Percentiles rank a stretch among this genome's conserved stretches.
These are phyloP conservation scores for Amphibalanus amphitrite DNA, from an alignment of 1,140 invertebrate species.

Conservation along the genomic window DNA sequence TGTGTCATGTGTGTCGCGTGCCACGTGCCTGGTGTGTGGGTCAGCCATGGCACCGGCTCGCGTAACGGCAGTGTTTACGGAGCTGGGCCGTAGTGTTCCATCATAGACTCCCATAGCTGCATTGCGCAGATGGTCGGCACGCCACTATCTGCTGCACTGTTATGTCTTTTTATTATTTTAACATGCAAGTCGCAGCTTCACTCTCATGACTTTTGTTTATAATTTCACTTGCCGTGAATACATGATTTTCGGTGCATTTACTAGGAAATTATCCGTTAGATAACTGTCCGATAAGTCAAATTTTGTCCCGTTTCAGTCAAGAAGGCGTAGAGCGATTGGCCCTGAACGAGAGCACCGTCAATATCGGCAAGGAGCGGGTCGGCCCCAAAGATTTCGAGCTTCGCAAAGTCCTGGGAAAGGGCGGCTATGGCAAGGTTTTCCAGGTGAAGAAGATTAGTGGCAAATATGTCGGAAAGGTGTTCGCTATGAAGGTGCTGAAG, in stretches of 20 bases:
- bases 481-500: constrained; percentile 98
- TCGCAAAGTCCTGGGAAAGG: constrained; percentile 90
- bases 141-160: too few relatives aligned
- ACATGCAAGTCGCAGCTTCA: background rate
- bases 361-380: constrained; percentile 14
- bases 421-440: constrained; percentile 89
- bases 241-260: too few relatives aligned
- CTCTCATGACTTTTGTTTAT: background rate
- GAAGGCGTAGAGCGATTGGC: constrained; percentile 16
- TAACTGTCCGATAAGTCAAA: constrained; percentile 5
- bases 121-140: too few relatives aligned
- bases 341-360: constrained; percentile 16
- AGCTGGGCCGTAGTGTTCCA: too few relatives aligned
- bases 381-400: constrained; percentile 74
- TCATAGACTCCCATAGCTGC: too few relatives aligned
- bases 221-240: too few relatives aligned
- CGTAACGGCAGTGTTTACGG: too few relatives aligned
- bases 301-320: constrained; percentile 6
- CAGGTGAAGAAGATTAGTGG: constrained; percentile 82
- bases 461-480: constrained; percentile 75
- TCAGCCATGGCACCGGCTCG: too few relatives aligned
- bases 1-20: too few relatives aligned
- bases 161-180: too few relatives aligned
- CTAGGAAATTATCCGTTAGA: background rate
- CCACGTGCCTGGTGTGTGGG: too few relatives aligned